Conservation (phyloP, 2,888 invertebrate genomes). For the Eilema sororculum region DNA sequence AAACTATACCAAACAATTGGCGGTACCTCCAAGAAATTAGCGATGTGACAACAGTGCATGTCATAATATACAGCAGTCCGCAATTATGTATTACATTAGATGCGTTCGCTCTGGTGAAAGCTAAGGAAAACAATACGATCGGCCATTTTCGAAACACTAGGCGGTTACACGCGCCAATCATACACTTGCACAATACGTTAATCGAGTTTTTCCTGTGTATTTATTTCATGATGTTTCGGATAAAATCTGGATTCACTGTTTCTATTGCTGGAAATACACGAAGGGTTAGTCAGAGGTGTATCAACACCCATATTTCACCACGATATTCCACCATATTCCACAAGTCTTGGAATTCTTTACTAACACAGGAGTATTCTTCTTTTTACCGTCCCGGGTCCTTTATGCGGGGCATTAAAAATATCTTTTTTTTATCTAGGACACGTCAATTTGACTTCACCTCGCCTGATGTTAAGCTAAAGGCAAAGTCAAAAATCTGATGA, state of each 20-base stretch:
- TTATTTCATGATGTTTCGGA: not conserved
- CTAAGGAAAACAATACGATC: conserved; percentile 65
- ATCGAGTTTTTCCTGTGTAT: conserved; percentile 31
- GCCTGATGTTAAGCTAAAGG: too few species aligned
- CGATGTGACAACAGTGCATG: conserved; percentile 56
- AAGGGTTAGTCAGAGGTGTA: too few species aligned
- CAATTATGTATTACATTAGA: conserved; percentile 68
- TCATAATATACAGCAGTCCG: conserved; percentile 52
- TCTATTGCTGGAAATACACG: too few species aligned
- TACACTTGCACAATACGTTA: conserved; percentile 37
- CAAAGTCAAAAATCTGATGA: too few species aligned
- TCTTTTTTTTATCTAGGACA: too few species aligned
- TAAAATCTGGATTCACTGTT: not conserved
- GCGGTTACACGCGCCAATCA: conserved; percentile 40
- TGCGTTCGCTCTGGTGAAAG: conserved; percentile 61
- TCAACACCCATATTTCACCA: too few species aligned
- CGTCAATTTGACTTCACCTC: too few species aligned
- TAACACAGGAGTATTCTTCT: too few species aligned
- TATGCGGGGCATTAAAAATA: too few species aligned
- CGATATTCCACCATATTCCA: too few species aligned
- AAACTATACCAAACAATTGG: conserved; percentile 32
- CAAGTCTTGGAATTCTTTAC: too few species aligned
- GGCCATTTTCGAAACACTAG: conserved; percentile 65
- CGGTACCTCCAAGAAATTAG: conserved; percentile 34
- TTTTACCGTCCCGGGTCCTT: too few species aligned